Percentiles rank a stretch among this genome's conserved stretches.
Evolutionary conservation across 1,140 invertebrate species (phyloP).

Genomic region (Nilaparvata lugens): DNA sequence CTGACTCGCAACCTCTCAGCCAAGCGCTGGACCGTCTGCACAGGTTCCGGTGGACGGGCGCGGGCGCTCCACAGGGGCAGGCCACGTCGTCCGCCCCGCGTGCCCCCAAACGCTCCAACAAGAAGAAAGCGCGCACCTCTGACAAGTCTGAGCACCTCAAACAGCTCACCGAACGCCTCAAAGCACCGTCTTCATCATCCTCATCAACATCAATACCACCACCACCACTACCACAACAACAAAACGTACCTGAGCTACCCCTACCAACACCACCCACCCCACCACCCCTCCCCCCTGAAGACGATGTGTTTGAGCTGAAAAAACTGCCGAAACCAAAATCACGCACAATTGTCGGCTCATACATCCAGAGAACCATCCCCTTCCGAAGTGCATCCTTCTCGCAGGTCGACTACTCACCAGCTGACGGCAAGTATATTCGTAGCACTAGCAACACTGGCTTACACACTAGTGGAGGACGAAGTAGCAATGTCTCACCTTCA

Average conservation of each 20-base stretch:
- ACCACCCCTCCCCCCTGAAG: slow-evolving; percentile 31
- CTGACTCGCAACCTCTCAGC: slow-evolving; percentile 1
- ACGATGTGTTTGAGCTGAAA: slow-evolving; percentile 33
- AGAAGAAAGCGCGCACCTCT: slow-evolving; percentile 37
- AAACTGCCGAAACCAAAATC: slow-evolving; percentile 43
- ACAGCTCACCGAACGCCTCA: slow-evolving; percentile 65
- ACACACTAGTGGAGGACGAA: slow-evolving; percentile 28
- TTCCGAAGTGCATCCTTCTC: slow-evolving; percentile 75
- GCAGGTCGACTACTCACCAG: slow-evolving; percentile 56
- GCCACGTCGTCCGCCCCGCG: slow-evolving; percentile 32
- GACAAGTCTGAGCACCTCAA: slow-evolving; percentile 59
- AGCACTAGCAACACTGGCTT: slow-evolving; percentile 19
- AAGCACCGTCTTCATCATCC: slow-evolving; percentile 36
- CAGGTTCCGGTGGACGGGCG: slow-evolving; percentile 50
- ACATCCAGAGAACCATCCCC: slow-evolving; percentile 48
- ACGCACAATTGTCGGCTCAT: slow-evolving; percentile 45
- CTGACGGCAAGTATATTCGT: slow-evolving; percentile 35
- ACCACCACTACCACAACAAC: not conserved
- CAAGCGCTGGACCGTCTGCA: slow-evolving; percentile 57
- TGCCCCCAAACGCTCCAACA: slow-evolving; percentile 15
- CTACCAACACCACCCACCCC: slow-evolving; percentile 22
- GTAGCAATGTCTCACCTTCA: slow-evolving; percentile 12
- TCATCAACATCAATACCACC: slow-evolving; percentile 17
- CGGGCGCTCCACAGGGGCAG: slow-evolving; percentile 44
- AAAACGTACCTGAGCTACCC: too few relatives aligned